These are phyloP conservation scores for Cerastis rubricosa DNA, from an alignment of 2,888 invertebrate species.

Conservation along the genomic window DNA sequence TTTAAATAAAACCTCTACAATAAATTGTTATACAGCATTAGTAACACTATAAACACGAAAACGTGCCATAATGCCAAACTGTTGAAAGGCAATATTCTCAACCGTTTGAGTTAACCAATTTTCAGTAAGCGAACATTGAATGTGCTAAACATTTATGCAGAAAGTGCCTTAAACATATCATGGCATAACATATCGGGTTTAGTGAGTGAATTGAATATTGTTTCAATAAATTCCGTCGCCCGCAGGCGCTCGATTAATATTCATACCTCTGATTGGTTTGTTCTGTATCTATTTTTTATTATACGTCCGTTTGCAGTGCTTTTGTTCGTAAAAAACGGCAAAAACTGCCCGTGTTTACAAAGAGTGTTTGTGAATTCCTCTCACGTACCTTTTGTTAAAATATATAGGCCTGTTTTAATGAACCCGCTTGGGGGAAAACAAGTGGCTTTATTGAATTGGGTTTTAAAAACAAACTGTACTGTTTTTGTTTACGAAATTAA, in stretches of 20 bases:
- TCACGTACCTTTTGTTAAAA: constrained; percentile 53
- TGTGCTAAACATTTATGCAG: not conserved
- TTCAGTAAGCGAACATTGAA: not conserved
- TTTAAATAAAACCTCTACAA: not conserved
- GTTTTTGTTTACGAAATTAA: constrained; percentile 38
- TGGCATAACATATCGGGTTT: constrained; percentile 22
- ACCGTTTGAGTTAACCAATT: not conserved
- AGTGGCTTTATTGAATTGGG: constrained; percentile 41
- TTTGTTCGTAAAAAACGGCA: constrained; percentile 26
- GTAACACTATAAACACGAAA: not conserved
- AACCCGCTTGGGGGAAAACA: constrained; percentile 41
- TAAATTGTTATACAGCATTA: not conserved
- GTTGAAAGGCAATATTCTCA: not conserved
- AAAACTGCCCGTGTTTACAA: constrained; percentile 37
- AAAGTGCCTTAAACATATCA: constrained; percentile 27
- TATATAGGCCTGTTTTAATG: constrained; percentile 51
- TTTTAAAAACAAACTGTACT: constrained; percentile 35
- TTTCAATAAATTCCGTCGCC: constrained; percentile 36
- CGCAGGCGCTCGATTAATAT: constrained; percentile 35
- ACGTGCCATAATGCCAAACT: not conserved
- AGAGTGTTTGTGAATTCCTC: constrained; percentile 46
- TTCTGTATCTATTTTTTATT: constrained; percentile 51
- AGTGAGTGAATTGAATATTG: constrained; percentile 28
- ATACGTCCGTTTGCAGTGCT: constrained; percentile 18
- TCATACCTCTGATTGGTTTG: constrained; percentile 53